A percentile compares a stretch with the other conserved stretches of the same genome.
Conservation (phyloP, 1,140 invertebrate species). For the Macrobrachium nipponense region DNA sequence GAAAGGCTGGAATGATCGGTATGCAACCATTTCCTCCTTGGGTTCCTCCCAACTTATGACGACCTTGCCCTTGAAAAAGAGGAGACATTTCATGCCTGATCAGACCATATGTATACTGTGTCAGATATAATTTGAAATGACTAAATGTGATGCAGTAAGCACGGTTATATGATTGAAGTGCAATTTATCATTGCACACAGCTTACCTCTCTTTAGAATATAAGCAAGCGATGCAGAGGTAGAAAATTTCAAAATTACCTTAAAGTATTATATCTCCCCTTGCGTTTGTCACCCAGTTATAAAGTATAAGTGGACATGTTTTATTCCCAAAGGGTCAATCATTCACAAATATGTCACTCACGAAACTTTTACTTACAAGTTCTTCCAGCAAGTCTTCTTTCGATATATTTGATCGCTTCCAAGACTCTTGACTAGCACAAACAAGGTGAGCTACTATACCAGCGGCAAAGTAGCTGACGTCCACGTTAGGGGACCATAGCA, state of each 20-base stretch:
- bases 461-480: conserved; percentile 88
- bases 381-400: conserved; percentile 73
- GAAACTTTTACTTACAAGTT: conserved; percentile 68
- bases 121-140: no score
- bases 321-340: not conserved
- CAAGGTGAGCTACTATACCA: conserved; percentile 83
- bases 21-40: conserved; percentile 85
- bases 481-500: conserved; percentile 78
- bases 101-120: not conserved
- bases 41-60: conserved; percentile 80
- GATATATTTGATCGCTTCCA: conserved; percentile 71
- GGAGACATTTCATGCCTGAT: not conserved
- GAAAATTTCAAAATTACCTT: no score
- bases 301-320: no score
- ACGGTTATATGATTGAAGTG: no score
- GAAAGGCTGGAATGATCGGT: conserved; percentile 85
- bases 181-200: no score
- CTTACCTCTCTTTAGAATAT: no score
- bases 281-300: no score
- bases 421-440: conserved; percentile 73
- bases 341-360: not conserved
- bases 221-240: no score
- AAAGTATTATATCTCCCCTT: no score
- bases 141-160: no score
- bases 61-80: conserved; percentile 71